These are phyloP conservation scores for Papilio protenor DNA, from an alignment of 2,888 invertebrate genomes.

Conservation along the genomic window DNA sequence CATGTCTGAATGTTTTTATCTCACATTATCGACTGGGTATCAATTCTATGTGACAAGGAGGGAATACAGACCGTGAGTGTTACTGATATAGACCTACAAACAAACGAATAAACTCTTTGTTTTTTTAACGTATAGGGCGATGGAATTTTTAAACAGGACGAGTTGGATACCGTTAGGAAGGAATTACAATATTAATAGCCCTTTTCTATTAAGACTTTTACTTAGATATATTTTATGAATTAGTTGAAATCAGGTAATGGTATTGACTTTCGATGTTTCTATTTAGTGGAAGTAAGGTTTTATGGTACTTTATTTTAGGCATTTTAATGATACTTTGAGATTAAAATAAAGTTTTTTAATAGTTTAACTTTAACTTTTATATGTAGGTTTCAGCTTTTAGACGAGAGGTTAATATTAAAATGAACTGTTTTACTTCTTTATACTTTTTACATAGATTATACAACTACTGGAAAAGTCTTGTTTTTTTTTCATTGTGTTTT, in stretches of 20 bases:
- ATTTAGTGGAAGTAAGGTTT: conserved; percentile 7
- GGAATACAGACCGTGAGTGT: conserved; percentile 63
- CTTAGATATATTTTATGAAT: conserved; percentile 39
- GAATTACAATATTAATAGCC: conserved; percentile 45
- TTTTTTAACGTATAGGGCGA: conserved; percentile 45
- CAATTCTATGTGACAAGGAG: conserved; percentile 51
- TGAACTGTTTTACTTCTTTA: background rate
- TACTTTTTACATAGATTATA: background rate
- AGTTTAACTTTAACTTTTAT: background rate
- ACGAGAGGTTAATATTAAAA: background rate
- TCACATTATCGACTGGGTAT: conserved; percentile 8
- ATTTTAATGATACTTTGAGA: conserved; percentile 17
- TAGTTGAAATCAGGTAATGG: conserved; percentile 37
- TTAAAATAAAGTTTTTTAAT: background rate
- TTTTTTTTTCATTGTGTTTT: background rate
- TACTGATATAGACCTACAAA: conserved; percentile 60
- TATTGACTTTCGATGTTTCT: conserved; percentile 36
- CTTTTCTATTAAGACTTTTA: conserved; percentile 44
- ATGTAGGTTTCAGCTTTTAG: background rate
- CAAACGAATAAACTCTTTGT: conserved; percentile 55
- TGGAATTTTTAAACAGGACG: conserved; percentile 41
- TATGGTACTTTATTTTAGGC: background rate
- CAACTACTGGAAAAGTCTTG: background rate
- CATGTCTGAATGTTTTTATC: conserved; percentile 32
- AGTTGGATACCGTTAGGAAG: conserved; percentile 47